Evolutionary conservation across 2,888 invertebrate genomes (phyloP).

Genomic region (Tiliacea aurago): DNA sequence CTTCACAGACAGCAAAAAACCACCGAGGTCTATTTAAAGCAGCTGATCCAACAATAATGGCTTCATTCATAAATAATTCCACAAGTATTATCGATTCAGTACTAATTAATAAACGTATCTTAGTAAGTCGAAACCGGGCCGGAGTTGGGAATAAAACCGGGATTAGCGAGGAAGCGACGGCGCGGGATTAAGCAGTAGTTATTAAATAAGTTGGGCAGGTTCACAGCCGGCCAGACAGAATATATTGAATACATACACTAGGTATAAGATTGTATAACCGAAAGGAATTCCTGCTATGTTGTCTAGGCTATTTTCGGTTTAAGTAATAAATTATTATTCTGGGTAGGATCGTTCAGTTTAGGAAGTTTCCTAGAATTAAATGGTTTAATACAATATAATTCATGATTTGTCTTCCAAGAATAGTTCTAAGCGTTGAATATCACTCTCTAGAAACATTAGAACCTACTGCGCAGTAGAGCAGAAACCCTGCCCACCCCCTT

Average conservation of each 20-base stretch:
- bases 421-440: not conserved
- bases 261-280: not conserved
- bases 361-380: not conserved
- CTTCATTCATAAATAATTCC: constrained; percentile 49
- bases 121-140: constrained; percentile 33
- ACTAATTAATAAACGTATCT: constrained; percentile 61
- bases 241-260: not conserved
- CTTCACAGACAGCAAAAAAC: not conserved
- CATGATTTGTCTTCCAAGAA: not conserved
- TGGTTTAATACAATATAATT: not conserved
- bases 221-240: constrained; percentile 33
- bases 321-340: not conserved
- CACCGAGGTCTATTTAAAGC: constrained; percentile 4
- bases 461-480: too few relatives aligned
- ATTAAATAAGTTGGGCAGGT: constrained; percentile 73
- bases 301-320: not conserved
- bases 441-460: too few relatives aligned
- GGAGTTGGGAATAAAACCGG: constrained; percentile 56
- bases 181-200: constrained; percentile 69
- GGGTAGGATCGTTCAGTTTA: not conserved
- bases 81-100: constrained; percentile 49
- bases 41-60: constrained; percentile 14
- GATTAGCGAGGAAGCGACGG: constrained; percentile 60
- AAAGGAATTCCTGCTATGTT: not conserved
- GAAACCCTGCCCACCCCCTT: too few relatives aligned